Base-by-base conservation (phyloP, 2,113 vertebrate genomes). In the Microcebus tavaratra region DNA sequence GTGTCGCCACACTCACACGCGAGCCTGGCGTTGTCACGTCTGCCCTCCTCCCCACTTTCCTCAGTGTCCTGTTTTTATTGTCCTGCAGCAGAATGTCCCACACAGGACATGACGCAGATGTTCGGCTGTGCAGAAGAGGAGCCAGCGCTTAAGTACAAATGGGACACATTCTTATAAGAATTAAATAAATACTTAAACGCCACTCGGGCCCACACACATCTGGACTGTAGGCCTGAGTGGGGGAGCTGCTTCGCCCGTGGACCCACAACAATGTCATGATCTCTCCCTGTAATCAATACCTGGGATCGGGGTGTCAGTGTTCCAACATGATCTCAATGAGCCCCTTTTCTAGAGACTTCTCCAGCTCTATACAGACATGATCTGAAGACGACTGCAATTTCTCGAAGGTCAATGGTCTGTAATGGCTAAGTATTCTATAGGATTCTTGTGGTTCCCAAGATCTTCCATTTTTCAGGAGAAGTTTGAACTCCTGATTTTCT, bases 91-190 rank as follows among this genome's bases (percentile, higher is more conserved):
- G 95, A 98, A 97, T 95, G 98, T 98, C 98, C 97, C 96, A 94
- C 78, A 91, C 48, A 68, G 63, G 97, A 98, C 96, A 96, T 92
- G 97, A 97, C 67, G 98, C 97, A 97, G 97, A 98, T 95, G 96
- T 89, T 98, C 95, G 94, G 98, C 93, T 98, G 96, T 98, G 98
- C 98, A 98, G 98, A 98, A 98, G 96, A 97, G 96, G 98, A 98
- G 53, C 95, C 90, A 96, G 96, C 98, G 98, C 98, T 98, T 98
- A 97, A 97, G 94, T 97, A 98, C 97, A 98, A 97, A 97, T 97
- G 98, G 96, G 98, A 93, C 92, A 97, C 97, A 97, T 97, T 98
- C 78, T 89, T 97, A 81, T 97, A 55, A 55, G 95, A 98, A 97
- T 98, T 98, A 98, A 92, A 97, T 98, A 96, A 98, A 94, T 95